These are phyloP conservation scores for Incurvaria masculella DNA, from an alignment of 2,888 invertebrate species.

Conservation along the genomic window DNA sequence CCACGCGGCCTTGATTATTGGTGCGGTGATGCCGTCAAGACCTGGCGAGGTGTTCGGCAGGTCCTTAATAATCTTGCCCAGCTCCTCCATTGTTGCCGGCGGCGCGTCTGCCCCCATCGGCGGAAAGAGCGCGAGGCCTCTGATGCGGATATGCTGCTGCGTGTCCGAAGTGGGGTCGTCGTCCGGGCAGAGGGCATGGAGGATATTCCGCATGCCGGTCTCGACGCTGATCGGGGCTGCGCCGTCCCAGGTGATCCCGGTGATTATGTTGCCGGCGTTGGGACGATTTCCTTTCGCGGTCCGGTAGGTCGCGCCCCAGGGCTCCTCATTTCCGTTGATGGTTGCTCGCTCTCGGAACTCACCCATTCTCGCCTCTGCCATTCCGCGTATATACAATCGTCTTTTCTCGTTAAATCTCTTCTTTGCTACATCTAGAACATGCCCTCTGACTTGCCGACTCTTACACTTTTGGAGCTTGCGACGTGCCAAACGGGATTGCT, in stretches of 20 bases:
- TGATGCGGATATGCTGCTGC: constrained; percentile 14
- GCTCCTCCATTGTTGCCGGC: constrained; percentile 2
- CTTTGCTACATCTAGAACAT: too few species aligned
- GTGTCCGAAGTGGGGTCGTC: constrained; percentile 15
- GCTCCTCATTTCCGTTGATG: neutral
- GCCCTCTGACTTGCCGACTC: too few species aligned
- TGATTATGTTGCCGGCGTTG: neutral
- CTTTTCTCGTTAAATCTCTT: too few species aligned
- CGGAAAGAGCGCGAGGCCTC: constrained; percentile 15
- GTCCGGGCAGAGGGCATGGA: constrained; percentile 17
- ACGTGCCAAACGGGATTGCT: too few species aligned
- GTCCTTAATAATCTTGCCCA: constrained; percentile 12
- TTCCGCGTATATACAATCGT: too few species aligned
- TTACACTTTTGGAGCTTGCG: too few species aligned
- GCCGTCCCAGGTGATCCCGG: neutral
- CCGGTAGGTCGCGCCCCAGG: neutral
- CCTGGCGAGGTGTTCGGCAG: constrained; percentile 22
- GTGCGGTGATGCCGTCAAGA: constrained; percentile 18
- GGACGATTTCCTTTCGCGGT: neutral
- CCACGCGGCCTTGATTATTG: too few species aligned
- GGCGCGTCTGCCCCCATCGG: constrained; percentile 11
- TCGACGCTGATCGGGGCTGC: too few species aligned
- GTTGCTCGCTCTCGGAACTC: neutral
- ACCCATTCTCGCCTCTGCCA: neutral
- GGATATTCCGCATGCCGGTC: too few species aligned